Evolutionary conservation across 1,140 invertebrate species (phyloP), one percentile per base, ranked within the genome.

Genomic region (Aphelinus certus): DNA sequence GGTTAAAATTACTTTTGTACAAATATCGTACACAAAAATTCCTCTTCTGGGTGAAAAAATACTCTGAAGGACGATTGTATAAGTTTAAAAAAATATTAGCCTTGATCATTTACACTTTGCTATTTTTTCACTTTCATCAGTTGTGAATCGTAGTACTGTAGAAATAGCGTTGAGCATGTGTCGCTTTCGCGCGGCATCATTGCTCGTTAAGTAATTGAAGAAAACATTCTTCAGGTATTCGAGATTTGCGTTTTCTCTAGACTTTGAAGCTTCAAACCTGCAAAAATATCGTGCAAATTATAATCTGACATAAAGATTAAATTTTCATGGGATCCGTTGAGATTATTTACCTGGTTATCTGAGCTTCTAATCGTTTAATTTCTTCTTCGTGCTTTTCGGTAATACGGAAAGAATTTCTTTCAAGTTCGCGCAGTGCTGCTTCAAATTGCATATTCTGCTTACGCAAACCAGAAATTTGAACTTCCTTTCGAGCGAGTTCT

Each of bases 171-270:
- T 96, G 9, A 96, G 81, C 95, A 96, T 96, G 81, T 96, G 94
- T 43, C 90, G 89, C 79, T 93, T 91, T 6, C 92, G 92, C 3
- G 90, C 90, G 9, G 86, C 83, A 83, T 95, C 94, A 1, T 87
- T 89, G 7, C 92, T 92, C n/a, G 92, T 89, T 66, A 97, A 89
- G 83, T 93, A 97, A 77, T 94, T 94, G 42, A 95, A 90, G 58
- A 96, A 92, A 6, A 97, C 95, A 87, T 97, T 97, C 85, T 97
- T 97, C 74, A 97, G 84, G 83, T 97, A 97, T 83, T 96, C 95
- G 58, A 96, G 85, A 88, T 96, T 96, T 0, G 95, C 95, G 7
- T 94, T 94, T 86, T 96, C 94, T 43, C 95, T 87, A 2, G 93
- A 93, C 81, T 94, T 92, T 78, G 91, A 94, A 4, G 94, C 89